Evolutionary conservation across 2,888 invertebrate genomes (phyloP).

Genomic region (Anthophora plumipes): DNA sequence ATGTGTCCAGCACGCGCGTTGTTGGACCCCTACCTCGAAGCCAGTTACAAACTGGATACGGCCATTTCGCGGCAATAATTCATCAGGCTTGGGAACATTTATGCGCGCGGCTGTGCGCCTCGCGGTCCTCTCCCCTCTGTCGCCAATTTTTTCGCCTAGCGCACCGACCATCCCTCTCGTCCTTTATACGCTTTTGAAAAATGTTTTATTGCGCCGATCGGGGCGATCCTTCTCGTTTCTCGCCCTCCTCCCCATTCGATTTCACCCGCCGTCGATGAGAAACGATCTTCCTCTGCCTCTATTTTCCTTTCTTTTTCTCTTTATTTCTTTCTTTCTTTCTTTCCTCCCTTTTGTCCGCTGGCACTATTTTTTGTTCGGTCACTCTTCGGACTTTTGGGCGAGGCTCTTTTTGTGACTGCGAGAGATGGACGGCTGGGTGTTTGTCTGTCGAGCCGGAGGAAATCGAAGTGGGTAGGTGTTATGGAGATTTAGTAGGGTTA

Average conservation of each 20-base stretch:
- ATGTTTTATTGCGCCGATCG: slow-evolving; percentile 70
- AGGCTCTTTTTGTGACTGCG: not conserved
- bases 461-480: not conserved
- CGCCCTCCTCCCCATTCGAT: slow-evolving; percentile 18
- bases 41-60: slow-evolving; percentile 46
- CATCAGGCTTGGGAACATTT: slow-evolving; percentile 70
- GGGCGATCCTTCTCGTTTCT: slow-evolving; percentile 4
- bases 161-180: slow-evolving; percentile 21
- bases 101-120: slow-evolving; percentile 44
- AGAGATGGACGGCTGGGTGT: not conserved
- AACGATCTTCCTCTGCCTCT: slow-evolving; percentile 2
- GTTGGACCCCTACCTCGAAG: not conserved
- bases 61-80: slow-evolving; percentile 65
- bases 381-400: not conserved
- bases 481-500: too few species aligned
- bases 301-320: not conserved
- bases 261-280: slow-evolving; percentile 16
- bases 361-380: not conserved
- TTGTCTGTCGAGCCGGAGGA: not conserved
- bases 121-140: slow-evolving; percentile 28
- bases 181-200: slow-evolving; percentile 73
- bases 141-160: slow-evolving; percentile 22
- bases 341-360: not conserved
- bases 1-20: slow-evolving; percentile 62
- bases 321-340: too few species aligned